Evolutionary conservation across 2,113 vertebrate genomes (phyloP).

Genomic region (Pangasianodon hypophthalmus): DNA sequence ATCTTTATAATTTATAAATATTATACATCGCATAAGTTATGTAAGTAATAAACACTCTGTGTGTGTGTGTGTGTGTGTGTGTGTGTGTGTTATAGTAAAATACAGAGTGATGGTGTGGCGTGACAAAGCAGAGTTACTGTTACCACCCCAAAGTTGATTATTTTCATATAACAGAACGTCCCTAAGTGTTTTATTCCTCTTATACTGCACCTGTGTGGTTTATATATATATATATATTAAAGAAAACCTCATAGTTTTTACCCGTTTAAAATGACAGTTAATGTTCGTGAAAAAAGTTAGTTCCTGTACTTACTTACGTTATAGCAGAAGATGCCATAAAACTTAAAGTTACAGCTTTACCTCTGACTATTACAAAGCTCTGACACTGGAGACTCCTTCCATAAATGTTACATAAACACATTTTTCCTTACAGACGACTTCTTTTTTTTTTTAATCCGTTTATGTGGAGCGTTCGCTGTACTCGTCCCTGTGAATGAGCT

Average conservation of each 20-base stretch:
- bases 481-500: background rate
- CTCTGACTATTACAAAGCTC: background rate
- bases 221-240: background rate
- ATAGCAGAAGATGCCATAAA: background rate
- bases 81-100: background rate
- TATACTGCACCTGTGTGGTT: background rate
- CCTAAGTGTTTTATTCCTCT: background rate
- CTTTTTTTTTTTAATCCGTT: background rate
- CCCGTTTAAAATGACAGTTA: background rate
- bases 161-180: background rate
- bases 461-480: background rate
- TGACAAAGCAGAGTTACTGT: background rate
- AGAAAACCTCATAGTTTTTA: background rate
- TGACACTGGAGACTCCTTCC: background rate
- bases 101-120: background rate
- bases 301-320: background rate
- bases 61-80: conserved; percentile 1
- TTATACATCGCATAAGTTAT: conserved; percentile 1
- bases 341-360: background rate
- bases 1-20: background rate
- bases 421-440: too few relatives aligned
- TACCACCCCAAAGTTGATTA: background rate
- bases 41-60: background rate
- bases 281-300: background rate
- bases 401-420: background rate